Conservation (phyloP, 2,888 invertebrate species). For the Trichacis sp. region DNA sequence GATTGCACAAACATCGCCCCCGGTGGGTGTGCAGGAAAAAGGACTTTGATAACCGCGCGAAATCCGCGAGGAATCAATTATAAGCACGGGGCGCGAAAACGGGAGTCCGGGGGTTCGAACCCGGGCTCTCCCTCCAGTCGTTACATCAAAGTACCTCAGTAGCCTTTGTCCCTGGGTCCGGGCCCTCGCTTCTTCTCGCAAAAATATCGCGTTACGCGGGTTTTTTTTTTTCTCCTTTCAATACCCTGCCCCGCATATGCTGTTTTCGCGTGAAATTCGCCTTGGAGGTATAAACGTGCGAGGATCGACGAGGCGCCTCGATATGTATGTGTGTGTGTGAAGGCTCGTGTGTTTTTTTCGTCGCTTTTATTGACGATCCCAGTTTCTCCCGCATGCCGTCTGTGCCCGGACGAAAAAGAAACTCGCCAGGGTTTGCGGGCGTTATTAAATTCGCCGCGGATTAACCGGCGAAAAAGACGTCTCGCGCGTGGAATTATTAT, state of each 20-base stretch:
- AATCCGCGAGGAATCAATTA: conserved; percentile 1
- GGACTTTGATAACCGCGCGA: not conserved
- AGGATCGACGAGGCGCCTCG: conserved; percentile 4
- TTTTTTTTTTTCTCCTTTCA: conserved; percentile 3
- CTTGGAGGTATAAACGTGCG: conserved; percentile 9
- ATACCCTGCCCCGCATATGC: conserved; percentile 5
- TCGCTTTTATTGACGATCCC: conserved; percentile 24
- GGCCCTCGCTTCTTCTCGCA: conserved; percentile 3
- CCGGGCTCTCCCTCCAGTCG: not conserved
- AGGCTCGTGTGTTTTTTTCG: not conserved
- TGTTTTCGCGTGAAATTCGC: conserved; percentile 20
- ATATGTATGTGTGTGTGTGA: conserved; percentile 5
- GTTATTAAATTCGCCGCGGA: conserved; percentile 43
- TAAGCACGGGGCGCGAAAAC: not conserved
- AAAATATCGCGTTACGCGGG: not conserved
- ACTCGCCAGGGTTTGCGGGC: conserved; percentile 14
- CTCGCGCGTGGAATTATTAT: too few relatives aligned
- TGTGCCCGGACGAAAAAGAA: conserved; percentile 21
- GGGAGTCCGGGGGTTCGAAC: not conserved
- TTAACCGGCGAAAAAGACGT: too few relatives aligned
- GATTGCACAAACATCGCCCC: too few relatives aligned
- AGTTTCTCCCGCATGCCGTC: conserved; percentile 19
- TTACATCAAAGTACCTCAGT: conserved; percentile 4
- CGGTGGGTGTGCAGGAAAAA: too few relatives aligned
- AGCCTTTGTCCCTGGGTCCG: not conserved